These are phyloP conservation scores for Pedionomus torquatus DNA, from an alignment of 2,113 vertebrate species.

Conservation along the genomic window DNA sequence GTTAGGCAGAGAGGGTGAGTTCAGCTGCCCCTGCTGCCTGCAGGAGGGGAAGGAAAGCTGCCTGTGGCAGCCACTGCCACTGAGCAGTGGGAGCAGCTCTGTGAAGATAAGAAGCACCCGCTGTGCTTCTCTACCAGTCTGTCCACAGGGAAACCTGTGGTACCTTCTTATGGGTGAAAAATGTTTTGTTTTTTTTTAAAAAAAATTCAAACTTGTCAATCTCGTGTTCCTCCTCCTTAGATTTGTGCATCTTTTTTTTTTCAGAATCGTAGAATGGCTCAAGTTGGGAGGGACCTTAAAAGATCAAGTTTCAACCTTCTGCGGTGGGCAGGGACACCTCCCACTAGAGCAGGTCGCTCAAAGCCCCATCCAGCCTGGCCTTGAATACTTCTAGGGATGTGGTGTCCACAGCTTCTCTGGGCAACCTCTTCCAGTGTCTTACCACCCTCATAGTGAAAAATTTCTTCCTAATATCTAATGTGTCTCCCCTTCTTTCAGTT, in stretches of 20 bases:
- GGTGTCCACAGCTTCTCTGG: not conserved
- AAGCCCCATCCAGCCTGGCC: not conserved
- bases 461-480: not conserved
- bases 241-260: not conserved
- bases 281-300: not conserved
- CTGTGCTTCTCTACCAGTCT: not conserved
- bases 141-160: fast-evolving
- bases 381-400: not conserved
- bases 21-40: not conserved
- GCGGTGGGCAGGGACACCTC: not conserved
- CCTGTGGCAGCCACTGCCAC: not conserved
- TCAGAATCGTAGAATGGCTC: no score
- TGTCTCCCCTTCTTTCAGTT: not conserved
- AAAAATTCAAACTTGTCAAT: not conserved
- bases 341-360: no score
- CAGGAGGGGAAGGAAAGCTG: not conserved
- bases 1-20: not conserved
- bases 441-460: not conserved
- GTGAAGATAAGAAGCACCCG: fast-evolving
- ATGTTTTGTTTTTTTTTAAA: no score
- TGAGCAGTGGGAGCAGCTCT: not conserved
- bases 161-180: not conserved
- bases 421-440: not conserved
- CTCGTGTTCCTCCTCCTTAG: not conserved
- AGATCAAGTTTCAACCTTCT: not conserved